Evolutionary conservation across 2,888 invertebrate genomes (phyloP).

Genomic region (Brenthis hecate): DNA sequence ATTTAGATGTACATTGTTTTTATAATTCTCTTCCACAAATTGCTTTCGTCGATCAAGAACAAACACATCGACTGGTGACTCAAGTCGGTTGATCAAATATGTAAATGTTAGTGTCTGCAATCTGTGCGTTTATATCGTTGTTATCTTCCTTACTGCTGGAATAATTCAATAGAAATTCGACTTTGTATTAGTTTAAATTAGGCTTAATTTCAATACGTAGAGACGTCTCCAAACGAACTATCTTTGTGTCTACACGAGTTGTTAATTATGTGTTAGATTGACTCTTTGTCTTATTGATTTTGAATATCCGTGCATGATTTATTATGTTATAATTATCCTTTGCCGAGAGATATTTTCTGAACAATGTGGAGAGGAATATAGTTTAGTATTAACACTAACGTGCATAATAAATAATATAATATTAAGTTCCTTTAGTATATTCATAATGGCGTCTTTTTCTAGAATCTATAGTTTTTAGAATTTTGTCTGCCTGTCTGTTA

Average conservation of each 20-base stretch:
- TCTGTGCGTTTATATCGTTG: slow-evolving; percentile 33
- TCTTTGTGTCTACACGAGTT: slow-evolving; percentile 30
- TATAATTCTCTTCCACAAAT: slow-evolving; percentile 16
- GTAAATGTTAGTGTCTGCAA: slow-evolving; percentile 40
- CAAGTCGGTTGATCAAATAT: slow-evolving; percentile 41
- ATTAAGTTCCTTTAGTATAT: too few species aligned
- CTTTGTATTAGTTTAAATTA: slow-evolving; percentile 5
- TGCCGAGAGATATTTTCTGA: slow-evolving; percentile 2
- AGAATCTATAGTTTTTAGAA: too few species aligned
- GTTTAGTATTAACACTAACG: neutral
- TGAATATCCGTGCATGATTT: slow-evolving; percentile 32
- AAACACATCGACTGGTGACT: slow-evolving; percentile 40
- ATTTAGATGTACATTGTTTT: slow-evolving; percentile 13
- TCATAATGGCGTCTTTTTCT: neutral
- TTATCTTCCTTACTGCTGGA: slow-evolving; percentile 28
- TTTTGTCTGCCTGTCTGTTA: too few species aligned
- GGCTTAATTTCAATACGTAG: slow-evolving; percentile 5
- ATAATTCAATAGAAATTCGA: slow-evolving; percentile 25
- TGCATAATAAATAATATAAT: neutral
- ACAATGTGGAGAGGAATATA: neutral
- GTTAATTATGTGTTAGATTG: slow-evolving; percentile 37
- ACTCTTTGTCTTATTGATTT: slow-evolving; percentile 38
- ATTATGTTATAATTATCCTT: slow-evolving; percentile 13
- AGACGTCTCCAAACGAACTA: slow-evolving; percentile 3
- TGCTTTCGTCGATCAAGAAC: slow-evolving; percentile 26